Conservation (phyloP, 2,888 invertebrate genomes). For the Agrochola lychnidis region DNA sequence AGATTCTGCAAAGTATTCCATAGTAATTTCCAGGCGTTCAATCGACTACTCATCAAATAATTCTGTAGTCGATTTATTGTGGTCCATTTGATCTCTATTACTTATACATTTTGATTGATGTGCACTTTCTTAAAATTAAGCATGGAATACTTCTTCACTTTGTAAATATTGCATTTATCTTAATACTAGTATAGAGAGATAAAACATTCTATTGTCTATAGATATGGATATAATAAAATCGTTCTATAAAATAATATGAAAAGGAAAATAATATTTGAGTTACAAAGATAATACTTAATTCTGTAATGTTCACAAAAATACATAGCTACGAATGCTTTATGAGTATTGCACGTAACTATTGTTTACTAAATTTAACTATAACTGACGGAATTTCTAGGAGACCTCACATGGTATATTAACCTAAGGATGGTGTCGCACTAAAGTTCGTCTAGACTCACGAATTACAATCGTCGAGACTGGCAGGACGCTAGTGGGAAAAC, state of each 20-base stretch:
- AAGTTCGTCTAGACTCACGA: slow-evolving; percentile 6
- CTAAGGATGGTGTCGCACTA: slow-evolving; percentile 21
- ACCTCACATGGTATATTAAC: slow-evolving; percentile 16
- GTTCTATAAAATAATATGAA: slow-evolving; percentile 60
- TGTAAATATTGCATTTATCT: slow-evolving; percentile 67
- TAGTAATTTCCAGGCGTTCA: slow-evolving; percentile 17
- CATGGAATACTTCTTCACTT: slow-evolving; percentile 56
- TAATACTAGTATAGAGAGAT: slow-evolving; percentile 70
- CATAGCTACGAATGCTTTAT: slow-evolving; percentile 41
- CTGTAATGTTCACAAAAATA: slow-evolving; percentile 68
- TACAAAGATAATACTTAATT: slow-evolving; percentile 70
- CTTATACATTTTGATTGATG: slow-evolving; percentile 7
- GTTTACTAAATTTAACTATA: slow-evolving; percentile 22
- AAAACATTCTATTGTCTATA: slow-evolving; percentile 66
- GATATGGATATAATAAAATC: slow-evolving; percentile 67
- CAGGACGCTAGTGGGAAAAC: background rate
- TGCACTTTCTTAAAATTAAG: slow-evolving; percentile 32
- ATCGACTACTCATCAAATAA: slow-evolving; percentile 14
- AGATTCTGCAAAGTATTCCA: slow-evolving; percentile 55
- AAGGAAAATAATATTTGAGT: slow-evolving; percentile 69
- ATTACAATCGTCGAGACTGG: background rate
- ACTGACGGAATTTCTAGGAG: slow-evolving; percentile 42
- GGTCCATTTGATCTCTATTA: background rate
- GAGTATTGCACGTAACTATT: slow-evolving; percentile 49
- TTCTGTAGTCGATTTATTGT: slow-evolving; percentile 10